These are phyloP conservation scores for Sapajus apella DNA, from an alignment of 2,113 vertebrate species.

Conservation along the genomic window DNA sequence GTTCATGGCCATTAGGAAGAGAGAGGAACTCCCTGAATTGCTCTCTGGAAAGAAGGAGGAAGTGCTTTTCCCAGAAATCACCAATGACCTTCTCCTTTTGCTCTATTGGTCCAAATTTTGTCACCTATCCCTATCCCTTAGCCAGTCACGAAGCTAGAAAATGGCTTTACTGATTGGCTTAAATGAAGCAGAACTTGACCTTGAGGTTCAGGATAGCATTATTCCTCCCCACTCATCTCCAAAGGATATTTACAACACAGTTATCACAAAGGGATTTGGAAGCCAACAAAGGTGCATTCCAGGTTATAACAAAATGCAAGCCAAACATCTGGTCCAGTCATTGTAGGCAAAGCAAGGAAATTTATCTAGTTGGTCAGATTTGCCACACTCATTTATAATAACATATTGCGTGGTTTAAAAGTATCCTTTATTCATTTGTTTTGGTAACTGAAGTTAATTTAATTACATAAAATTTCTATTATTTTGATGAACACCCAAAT, in stretches of 20 bases:
- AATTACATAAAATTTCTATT: not conserved
- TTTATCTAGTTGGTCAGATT: not conserved
- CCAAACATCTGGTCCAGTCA: not conserved
- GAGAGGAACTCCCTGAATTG: not conserved
- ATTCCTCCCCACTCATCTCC: not conserved
- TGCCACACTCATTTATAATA: not conserved
- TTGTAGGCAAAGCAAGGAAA: not conserved
- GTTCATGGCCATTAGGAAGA: not conserved
- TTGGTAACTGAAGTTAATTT: not conserved
- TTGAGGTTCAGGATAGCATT: not conserved
- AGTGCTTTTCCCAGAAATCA: not conserved
- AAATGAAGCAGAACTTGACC: not conserved
- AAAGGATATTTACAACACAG: not conserved
- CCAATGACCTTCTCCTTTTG: not conserved
- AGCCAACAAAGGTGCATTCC: not conserved
- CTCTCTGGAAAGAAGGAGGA: not conserved
- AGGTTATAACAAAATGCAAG: not conserved
- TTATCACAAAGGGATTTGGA: not conserved
- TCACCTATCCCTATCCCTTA: not conserved
- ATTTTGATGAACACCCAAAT: not conserved
- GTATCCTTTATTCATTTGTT: not conserved
- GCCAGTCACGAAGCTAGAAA: not conserved
- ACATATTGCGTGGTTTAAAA: not conserved
- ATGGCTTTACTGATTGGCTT: not conserved
- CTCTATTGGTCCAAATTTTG: not conserved